Conservation (phyloP, 2,797 vertebrate genomes). For the Neosilurus mollespiculum region DNA sequence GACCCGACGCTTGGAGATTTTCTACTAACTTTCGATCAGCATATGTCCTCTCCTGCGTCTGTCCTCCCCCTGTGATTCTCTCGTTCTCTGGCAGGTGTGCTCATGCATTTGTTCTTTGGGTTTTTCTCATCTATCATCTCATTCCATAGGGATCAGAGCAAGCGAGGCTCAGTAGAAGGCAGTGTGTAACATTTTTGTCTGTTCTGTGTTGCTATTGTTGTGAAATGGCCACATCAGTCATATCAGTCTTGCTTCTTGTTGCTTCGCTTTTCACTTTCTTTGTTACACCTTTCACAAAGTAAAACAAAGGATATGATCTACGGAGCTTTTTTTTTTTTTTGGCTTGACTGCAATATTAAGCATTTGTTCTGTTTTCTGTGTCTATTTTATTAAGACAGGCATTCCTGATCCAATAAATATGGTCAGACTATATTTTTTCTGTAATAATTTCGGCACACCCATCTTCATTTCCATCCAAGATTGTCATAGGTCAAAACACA, state of each 20-base stretch:
- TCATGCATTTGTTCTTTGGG: slow-evolving; percentile 51
- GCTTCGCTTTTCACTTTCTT: slow-evolving; percentile 34
- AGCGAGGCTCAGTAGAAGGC: slow-evolving; percentile 71
- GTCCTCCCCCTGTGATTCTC: slow-evolving; percentile 68
- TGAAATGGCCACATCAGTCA: slow-evolving; percentile 45
- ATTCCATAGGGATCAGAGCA: slow-evolving; percentile 54
- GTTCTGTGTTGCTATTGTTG: slow-evolving; percentile 48
- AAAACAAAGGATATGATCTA: not conserved
- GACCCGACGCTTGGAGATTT: slow-evolving; percentile 82
- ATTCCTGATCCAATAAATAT: not conserved
- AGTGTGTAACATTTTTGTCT: slow-evolving; percentile 61
- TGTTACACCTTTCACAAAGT: slow-evolving; percentile 42
- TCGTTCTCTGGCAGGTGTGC: slow-evolving; percentile 76
- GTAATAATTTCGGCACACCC: not conserved
- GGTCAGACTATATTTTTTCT: not conserved
- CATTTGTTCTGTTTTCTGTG: not conserved
- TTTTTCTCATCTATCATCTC: slow-evolving; percentile 59
- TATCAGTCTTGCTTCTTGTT: slow-evolving; percentile 61
- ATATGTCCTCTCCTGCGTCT: slow-evolving; percentile 50
- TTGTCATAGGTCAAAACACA: not conserved
- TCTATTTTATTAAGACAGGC: not conserved
- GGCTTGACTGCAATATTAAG: not conserved
- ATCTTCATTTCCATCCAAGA: not conserved
- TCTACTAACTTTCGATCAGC: slow-evolving; percentile 78
- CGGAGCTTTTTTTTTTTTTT: not conserved